Evolutionary conservation across 2,797 vertebrate genomes (phyloP).

Genomic region (Setipinna tenuifilis): DNA sequence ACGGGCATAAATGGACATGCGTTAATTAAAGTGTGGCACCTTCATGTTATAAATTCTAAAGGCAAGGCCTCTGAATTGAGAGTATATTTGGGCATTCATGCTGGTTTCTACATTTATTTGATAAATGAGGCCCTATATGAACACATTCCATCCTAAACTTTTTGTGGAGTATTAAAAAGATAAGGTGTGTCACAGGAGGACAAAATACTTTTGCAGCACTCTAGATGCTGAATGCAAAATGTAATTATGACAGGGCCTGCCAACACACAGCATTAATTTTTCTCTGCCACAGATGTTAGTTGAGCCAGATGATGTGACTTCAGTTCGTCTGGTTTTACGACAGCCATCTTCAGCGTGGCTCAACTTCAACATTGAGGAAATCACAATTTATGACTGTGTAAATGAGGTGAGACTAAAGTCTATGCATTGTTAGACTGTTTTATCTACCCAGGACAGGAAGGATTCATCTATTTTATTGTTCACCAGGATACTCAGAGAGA

Average conservation of each 20-base stretch:
- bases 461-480: not conserved
- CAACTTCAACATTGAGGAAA: slow-evolving; percentile 86
- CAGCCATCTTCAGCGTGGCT: slow-evolving; percentile 93
- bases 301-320: slow-evolving; percentile 79
- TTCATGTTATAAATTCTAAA: no score
- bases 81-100: no score
- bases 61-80: no score
- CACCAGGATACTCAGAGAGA: slow-evolving; percentile 82
- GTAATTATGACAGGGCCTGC: no score
- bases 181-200: no score
- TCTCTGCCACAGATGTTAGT: slow-evolving; percentile 82
- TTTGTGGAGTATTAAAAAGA: no score
- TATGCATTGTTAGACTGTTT: not conserved
- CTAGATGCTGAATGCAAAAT: not conserved
- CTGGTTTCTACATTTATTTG: no score
- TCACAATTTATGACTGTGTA: slow-evolving; percentile 78
- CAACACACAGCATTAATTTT: not conserved
- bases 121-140: no score
- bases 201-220: no score
- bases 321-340: slow-evolving; percentile 85
- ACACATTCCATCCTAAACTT: no score
- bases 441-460: not conserved
- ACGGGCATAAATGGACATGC: no score
- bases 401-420: slow-evolving; percentile 71
- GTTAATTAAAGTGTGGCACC: no score